Conservation (phyloP, 2,888 invertebrate genomes). For the Furcula furcula region DNA sequence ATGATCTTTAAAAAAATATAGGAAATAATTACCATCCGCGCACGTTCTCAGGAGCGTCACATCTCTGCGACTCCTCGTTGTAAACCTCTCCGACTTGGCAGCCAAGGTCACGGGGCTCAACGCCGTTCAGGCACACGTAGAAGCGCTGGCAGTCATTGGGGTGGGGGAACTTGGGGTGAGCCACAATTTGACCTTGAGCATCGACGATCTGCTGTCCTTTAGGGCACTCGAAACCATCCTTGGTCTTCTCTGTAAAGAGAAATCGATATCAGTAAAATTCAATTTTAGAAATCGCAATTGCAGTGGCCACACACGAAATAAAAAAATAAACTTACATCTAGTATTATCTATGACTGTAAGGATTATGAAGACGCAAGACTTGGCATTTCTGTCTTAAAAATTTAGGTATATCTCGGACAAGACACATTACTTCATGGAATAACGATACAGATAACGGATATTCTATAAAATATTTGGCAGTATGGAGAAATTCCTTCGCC, state of each 20-base stretch:
- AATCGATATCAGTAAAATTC: background rate
- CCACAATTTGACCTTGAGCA: constrained; percentile 85
- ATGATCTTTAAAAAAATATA: too few relatives aligned
- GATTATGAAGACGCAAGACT: too few relatives aligned
- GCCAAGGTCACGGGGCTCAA: constrained; percentile 93
- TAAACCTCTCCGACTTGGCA: constrained; percentile 95
- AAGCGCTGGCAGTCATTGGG: constrained; percentile 95
- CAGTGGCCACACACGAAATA: too few relatives aligned
- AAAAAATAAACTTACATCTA: too few relatives aligned
- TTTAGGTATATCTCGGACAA: too few relatives aligned
- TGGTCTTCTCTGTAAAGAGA: constrained; percentile 84
- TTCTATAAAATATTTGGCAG: too few relatives aligned
- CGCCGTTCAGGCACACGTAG: constrained; percentile 93
- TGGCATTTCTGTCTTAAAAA: too few relatives aligned
- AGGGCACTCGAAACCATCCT: constrained; percentile 94
- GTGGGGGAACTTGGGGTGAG: constrained; percentile 93
- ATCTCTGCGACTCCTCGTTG: constrained; percentile 91
- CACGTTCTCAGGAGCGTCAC: constrained; percentile 95
- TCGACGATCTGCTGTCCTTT: constrained; percentile 85
- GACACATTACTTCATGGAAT: too few relatives aligned
- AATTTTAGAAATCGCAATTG: too few relatives aligned
- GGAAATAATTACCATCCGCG: constrained; percentile 95
- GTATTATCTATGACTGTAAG: too few relatives aligned
- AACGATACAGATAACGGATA: too few relatives aligned
- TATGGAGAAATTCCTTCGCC: too few relatives aligned